phyloP scores from a whole-genome alignment of 2,113 vertebrate species.

The Microcebus murinus region DNA sequence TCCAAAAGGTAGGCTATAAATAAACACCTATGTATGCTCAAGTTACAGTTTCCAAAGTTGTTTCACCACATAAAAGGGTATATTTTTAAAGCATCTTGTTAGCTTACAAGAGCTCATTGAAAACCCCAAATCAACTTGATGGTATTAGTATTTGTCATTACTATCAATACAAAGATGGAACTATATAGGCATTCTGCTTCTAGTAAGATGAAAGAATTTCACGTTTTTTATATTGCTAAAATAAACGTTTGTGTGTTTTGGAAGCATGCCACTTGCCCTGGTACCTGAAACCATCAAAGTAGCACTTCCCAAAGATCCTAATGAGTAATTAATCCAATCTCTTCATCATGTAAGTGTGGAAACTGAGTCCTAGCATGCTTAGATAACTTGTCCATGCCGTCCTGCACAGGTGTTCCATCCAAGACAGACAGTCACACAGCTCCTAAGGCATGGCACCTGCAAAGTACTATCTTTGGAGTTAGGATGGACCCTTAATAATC shows the following conservation, averaged over 20 bases:
- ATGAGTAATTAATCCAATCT: background rate
- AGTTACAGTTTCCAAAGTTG: constrained; percentile 38
- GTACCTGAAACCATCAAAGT: background rate
- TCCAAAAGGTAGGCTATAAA: constrained; percentile 66
- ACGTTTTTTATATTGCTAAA: background rate
- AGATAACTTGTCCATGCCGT: background rate
- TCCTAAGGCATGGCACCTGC: background rate
- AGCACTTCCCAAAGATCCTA: background rate
- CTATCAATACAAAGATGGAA: background rate
- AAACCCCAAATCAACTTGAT: background rate
- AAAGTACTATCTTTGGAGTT: background rate
- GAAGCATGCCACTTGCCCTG: background rate
- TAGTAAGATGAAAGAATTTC: background rate
- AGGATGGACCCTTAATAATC: background rate
- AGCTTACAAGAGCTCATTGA: constrained; percentile 17
- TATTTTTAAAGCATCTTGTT: constrained; percentile 57
- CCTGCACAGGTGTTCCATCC: background rate
- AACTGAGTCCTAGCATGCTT: background rate
- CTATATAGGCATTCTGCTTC: background rate
- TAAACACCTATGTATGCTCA: constrained; percentile 47
- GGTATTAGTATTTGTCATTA: background rate
- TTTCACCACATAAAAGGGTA: background rate
- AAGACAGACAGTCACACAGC: background rate
- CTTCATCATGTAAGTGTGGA: background rate
- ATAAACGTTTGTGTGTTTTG: background rate